Evolutionary conservation across 2,888 invertebrate genomes (phyloP), one percentile per base, ranked within the genome.

Genomic region (Morpho helenor): DNA sequence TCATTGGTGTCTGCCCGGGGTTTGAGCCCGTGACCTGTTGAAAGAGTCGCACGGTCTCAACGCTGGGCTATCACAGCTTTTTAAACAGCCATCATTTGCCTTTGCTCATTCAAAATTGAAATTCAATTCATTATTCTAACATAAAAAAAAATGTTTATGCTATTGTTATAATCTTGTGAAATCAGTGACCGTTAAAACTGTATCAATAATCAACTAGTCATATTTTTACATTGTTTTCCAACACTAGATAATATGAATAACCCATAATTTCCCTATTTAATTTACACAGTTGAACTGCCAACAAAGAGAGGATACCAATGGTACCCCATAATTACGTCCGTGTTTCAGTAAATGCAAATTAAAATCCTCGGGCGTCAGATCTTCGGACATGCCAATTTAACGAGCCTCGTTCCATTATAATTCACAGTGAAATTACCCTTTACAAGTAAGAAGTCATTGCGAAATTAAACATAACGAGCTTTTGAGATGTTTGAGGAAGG

Each of bases 321-420:
- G 56, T 10, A 44, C 52, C 59, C 47, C 7, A 56, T 50, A 56
- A 61, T 53, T 48, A 47, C 47, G 52, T 9, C 40, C 39, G 43
- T 44, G 51, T 45, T 46, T 49, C 45, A 52, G 31, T 47, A 52
- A 49, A 58, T 53, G 60, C 63, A 60, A 63, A 60, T 60, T 58
- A 60, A 58, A 57, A 57, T 50, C 63, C 60, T 42, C 45, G 31
- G 58, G 60, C 60, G 9, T 56, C 8, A 10, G 51, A 52, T 44
- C 43, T 50, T 49, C 39, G 44, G 52, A 51, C 53, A 40, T n/a
- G 39, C 60, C 49, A 60, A 60, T 63, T 63, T 60, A 54, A 56
- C 41, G 48, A 55, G 40, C 47, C 56, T 52, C 53, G 56, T 61
- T 59, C 53, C 41, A 53, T 47, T 41, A 40, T 31, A 51, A 44